Evolutionary conservation across 2,113 vertebrate genomes (phyloP).

Genomic region (Macquaria ambigua): DNA sequence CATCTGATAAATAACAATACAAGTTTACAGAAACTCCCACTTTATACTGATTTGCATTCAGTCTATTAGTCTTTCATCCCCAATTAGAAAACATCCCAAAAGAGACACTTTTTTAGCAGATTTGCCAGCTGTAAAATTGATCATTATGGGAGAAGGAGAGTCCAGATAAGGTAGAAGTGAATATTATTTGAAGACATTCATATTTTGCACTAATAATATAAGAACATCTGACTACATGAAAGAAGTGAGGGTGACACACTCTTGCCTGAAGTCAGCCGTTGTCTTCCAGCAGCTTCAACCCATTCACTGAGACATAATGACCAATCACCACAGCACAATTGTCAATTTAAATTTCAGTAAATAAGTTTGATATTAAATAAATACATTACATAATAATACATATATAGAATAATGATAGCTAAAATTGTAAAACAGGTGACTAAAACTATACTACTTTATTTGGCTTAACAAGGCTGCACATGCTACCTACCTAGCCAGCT

Average conservation of each 20-base stretch:
- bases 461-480: too few species aligned
- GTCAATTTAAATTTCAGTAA: neutral
- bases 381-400: neutral
- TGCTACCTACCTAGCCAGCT: too few species aligned
- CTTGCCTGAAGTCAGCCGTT: neutral
- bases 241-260: neutral
- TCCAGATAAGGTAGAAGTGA: neutral
- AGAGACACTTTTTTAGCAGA: neutral
- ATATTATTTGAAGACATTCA: neutral
- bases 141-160: neutral
- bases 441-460: neutral
- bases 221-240: neutral
- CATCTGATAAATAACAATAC: constrained; percentile 7
- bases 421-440: too few species aligned
- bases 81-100: neutral
- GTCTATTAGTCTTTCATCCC: neutral
- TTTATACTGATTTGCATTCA: neutral
- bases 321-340: neutral
- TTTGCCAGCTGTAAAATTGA: neutral
- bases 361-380: neutral
- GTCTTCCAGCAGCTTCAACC: neutral
- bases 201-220: neutral
- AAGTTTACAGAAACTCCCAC: neutral
- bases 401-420: too few species aligned
- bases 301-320: neutral